Evolutionary conservation across 2,888 invertebrate genomes (phyloP).

Genomic region (Microplitis deprimator): DNA sequence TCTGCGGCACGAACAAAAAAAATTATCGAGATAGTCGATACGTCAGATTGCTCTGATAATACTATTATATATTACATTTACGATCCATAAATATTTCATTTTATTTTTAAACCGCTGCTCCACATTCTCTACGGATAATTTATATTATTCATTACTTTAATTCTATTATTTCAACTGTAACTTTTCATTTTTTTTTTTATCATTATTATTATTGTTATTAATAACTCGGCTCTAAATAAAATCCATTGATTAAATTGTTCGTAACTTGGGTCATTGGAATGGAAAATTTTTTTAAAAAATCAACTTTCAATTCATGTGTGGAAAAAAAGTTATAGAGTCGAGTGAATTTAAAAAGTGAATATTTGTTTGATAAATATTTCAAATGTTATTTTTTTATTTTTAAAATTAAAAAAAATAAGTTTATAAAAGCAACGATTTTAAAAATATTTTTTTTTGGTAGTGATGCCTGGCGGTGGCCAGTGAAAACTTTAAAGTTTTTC

Average conservation of each 20-base stretch:
- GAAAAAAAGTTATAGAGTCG: background rate
- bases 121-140: background rate
- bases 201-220: background rate
- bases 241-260: background rate
- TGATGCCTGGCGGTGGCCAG: no score
- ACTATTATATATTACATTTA: background rate
- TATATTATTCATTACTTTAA: background rate
- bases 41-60: background rate
- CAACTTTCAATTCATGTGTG: background rate
- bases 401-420: no score
- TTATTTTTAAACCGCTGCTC: background rate
- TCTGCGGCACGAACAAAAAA: background rate
- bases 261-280: background rate
- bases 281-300: background rate
- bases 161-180: background rate
- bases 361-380: conserved; percentile 6
- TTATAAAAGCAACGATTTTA: no score
- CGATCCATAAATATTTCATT: background rate
- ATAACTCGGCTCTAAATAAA: background rate
- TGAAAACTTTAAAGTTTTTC: background rate
- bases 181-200: background rate
- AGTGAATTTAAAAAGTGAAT: background rate
- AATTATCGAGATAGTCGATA: no score
- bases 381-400: no score
- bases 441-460: no score